Conservation (phyloP, 30 jellyfish, hydroid and myxozoan genomes). For the Morbakka virulenta region DNA sequence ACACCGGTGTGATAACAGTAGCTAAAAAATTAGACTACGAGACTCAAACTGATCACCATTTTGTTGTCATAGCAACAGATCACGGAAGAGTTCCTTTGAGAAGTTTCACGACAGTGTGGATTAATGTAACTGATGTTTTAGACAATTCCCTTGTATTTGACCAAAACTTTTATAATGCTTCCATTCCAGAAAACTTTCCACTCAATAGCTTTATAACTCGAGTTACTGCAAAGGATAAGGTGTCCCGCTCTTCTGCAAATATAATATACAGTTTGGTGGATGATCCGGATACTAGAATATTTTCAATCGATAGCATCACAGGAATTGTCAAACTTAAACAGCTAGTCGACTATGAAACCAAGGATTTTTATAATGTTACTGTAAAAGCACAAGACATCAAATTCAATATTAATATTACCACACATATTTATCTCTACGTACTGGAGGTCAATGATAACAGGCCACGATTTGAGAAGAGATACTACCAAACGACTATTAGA, state of each 20-base stretch:
- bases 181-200: slow-evolving; percentile 63
- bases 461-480: slow-evolving; percentile 58
- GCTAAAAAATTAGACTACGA: slow-evolving; percentile 67
- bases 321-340: slow-evolving; percentile 4
- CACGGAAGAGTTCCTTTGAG: slow-evolving; percentile 36
- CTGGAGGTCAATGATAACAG: slow-evolving; percentile 72
- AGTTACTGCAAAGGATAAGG: slow-evolving; percentile 65
- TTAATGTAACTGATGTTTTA: slow-evolving; percentile 56
- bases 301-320: slow-evolving; percentile 3
- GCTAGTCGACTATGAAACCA: slow-evolving; percentile 55
- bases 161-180: slow-evolving; percentile 34
- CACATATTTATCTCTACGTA: slow-evolving; percentile 44
- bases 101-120: slow-evolving; percentile 54
- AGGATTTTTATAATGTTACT: slow-evolving; percentile 17
- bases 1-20: slow-evolving; percentile 62
- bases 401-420: not conserved
- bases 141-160: slow-evolving; percentile 69
- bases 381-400: slow-evolving; percentile 63
- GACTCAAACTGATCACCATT: slow-evolving; percentile 17
- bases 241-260: slow-evolving; percentile 11
- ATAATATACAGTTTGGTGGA: slow-evolving; percentile 33
- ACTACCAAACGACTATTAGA: slow-evolving; percentile 50
- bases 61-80: slow-evolving; percentile 71
- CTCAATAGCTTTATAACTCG: slow-evolving; percentile 29
- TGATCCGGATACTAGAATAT: slow-evolving; percentile 3